These are phyloP conservation scores for Telmatherina bonti DNA, from an alignment of 2,797 vertebrate genomes.

Conservation along the genomic window DNA sequence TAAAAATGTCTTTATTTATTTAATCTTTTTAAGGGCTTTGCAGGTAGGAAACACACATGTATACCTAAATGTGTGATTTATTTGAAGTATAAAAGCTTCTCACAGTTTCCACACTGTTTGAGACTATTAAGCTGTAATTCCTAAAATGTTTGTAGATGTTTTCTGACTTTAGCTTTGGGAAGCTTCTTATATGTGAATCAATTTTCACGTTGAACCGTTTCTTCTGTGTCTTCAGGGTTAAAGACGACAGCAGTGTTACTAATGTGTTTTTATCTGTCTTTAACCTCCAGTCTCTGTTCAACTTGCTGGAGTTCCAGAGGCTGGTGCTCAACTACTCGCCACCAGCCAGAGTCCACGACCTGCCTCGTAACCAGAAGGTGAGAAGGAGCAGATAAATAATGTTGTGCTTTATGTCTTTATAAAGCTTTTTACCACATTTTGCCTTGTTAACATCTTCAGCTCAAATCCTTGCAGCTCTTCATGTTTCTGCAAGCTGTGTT, in stretches of 20 bases:
- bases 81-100: neutral
- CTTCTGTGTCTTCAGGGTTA: neutral
- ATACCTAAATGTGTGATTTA: neutral
- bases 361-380: slow-evolving; percentile 98
- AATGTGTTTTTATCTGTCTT: slow-evolving; percentile 4
- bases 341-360: slow-evolving; percentile 90
- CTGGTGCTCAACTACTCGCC: slow-evolving; percentile 95
- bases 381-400: slow-evolving; percentile 37
- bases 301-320: slow-evolving; percentile 97
- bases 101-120: neutral
- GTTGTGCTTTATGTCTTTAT: neutral
- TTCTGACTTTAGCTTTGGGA: neutral
- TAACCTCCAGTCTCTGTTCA: slow-evolving; percentile 91
- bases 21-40: neutral
- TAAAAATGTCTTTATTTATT: too few species aligned
- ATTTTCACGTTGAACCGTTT: neutral
- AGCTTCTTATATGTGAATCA: neutral
- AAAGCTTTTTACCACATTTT: slow-evolving; percentile 1
- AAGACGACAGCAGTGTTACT: neutral
- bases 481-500: slow-evolving; percentile 20
- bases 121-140: neutral
- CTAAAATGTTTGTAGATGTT: too few species aligned
- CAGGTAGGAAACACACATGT: neutral
- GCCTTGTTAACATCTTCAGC: slow-evolving; percentile 6
- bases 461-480: neutral